phyloP scores from a whole-genome alignment of 2,888 invertebrate species.

The Rhagonycha fulva region DNA sequence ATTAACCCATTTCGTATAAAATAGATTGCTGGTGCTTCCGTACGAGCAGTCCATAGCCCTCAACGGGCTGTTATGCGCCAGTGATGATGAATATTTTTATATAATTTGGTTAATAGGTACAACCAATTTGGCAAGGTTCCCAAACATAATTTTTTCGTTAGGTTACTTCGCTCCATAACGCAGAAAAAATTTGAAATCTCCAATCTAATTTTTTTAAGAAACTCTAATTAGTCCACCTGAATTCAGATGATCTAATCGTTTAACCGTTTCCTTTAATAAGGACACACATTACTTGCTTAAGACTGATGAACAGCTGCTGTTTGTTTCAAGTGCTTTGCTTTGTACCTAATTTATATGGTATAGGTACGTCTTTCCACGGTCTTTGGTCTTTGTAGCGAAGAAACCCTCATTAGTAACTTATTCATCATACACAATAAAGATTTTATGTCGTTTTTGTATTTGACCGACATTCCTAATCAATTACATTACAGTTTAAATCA shows the following conservation, averaged over 20 bases:
- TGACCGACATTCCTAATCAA: slow-evolving; percentile 23
- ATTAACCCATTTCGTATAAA: too few relatives aligned
- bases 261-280: slow-evolving; percentile 5
- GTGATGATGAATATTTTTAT: not conserved
- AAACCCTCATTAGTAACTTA: slow-evolving; percentile 1
- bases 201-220: not conserved
- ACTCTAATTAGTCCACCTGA: not conserved
- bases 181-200: not conserved
- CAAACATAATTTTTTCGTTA: not conserved
- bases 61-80: not conserved
- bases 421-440: not conserved
- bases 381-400: not conserved
- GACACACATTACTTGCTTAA: slow-evolving; percentile 1
- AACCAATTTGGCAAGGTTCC: not conserved
- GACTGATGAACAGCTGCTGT: slow-evolving; percentile 11
- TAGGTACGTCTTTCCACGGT: not conserved
- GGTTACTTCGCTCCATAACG: not conserved
- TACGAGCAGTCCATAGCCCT: not conserved
- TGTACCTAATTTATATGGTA: not conserved
- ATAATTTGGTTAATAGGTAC: not conserved
- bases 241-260: slow-evolving; percentile 6
- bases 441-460: slow-evolving; percentile 7
- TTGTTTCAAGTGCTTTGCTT: not conserved
- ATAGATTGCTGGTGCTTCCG: not conserved
- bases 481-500: slow-evolving; percentile 25